These are phyloP conservation scores for Stictonetta naevosa DNA, from an alignment of 2,113 vertebrate genomes.

Conservation along the genomic window DNA sequence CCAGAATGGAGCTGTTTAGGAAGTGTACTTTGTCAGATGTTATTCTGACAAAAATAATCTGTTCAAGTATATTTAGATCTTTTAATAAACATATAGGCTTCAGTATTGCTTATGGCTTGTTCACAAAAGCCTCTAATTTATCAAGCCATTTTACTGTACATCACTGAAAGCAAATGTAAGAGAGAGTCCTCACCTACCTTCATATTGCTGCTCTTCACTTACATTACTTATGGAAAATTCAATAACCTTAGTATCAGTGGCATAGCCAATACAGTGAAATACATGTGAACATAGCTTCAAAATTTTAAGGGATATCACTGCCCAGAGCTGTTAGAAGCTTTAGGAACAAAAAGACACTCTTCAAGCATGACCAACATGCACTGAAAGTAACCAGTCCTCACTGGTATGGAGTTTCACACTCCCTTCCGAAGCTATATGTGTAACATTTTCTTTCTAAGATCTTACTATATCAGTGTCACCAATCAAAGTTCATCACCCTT, in stretches of 20 bases:
- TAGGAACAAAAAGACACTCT: neutral
- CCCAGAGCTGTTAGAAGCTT: neutral
- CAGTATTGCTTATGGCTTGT: conserved; percentile 44
- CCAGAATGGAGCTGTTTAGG: conserved; percentile 45
- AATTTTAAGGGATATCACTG: neutral
- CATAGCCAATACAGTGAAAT: neutral
- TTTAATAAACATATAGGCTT: conserved; percentile 50
- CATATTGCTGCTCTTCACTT: neutral
- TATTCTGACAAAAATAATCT: conserved; percentile 48
- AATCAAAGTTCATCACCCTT: neutral
- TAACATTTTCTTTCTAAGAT: neutral
- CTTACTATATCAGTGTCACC: neutral
- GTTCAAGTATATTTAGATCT: conserved; percentile 44
- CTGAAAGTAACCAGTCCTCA: neutral
- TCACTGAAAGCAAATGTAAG: conserved; percentile 25
- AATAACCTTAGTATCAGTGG: neutral
- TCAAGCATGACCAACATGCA: neutral
- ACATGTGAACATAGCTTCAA: neutral
- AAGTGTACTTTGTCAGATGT: conserved; percentile 38
- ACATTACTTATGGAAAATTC: neutral
- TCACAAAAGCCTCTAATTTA: conserved; percentile 66
- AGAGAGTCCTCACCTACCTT: neutral
- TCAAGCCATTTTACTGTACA: conserved; percentile 27
- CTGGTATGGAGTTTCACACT: neutral
- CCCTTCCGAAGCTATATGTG: neutral